These are phyloP conservation scores for Plagodis pulveraria DNA, from an alignment of 2,888 invertebrate species.

Conservation along the genomic window DNA sequence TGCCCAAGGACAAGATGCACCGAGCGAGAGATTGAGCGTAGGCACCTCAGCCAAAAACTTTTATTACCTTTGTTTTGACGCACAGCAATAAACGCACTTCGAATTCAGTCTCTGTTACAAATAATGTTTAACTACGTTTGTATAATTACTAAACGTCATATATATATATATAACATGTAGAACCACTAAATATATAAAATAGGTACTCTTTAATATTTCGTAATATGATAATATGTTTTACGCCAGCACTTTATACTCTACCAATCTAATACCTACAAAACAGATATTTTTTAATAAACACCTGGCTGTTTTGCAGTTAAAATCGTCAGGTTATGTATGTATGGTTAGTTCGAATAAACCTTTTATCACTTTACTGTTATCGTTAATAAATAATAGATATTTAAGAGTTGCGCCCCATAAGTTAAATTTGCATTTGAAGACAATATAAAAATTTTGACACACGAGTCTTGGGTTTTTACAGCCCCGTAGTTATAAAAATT, in stretches of 20 bases:
- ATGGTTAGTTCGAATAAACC: conserved; percentile 19
- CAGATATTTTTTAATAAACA: background rate
- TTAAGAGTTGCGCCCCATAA: conserved; percentile 75
- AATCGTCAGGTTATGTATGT: background rate
- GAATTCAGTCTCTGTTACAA: conserved; percentile 18
- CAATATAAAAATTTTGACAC: conserved; percentile 67
- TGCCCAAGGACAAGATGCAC: conserved; percentile 29
- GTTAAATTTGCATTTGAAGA: conserved; percentile 71
- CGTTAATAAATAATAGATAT: conserved; percentile 72
- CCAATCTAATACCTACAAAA: background rate
- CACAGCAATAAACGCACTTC: conserved; percentile 23
- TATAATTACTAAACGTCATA: conserved; percentile 4
- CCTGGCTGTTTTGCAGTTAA: conserved; percentile 3
- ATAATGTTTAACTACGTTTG: conserved; percentile 2
- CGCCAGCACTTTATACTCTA: conserved; percentile 10
- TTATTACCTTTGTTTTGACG: conserved; percentile 19
- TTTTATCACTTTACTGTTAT: conserved; percentile 63
- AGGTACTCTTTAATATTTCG: conserved; percentile 7
- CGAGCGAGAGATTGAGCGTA: conserved; percentile 51
- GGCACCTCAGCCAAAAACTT: conserved; percentile 12
- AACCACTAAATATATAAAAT: conserved; percentile 14
- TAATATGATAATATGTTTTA: conserved; percentile 9
- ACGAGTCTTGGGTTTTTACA: conserved; percentile 74
- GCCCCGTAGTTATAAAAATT: conserved; percentile 57
- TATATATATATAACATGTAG: conserved; percentile 19